phyloP scores from a whole-genome alignment of 2,113 vertebrate species.

The Sebastes schlegelii region DNA sequence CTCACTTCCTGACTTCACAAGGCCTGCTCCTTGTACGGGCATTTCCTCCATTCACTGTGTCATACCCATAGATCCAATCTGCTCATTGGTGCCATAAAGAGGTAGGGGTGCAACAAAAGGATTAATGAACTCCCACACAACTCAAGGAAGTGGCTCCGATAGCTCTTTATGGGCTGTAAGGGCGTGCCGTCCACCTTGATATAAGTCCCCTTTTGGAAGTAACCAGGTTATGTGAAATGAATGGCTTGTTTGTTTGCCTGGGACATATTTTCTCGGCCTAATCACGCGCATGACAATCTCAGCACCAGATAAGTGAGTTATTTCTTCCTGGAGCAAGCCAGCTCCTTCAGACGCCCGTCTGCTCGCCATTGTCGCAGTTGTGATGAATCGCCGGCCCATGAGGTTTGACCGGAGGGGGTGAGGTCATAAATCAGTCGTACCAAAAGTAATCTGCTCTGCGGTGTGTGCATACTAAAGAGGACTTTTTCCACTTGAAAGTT shows the following conservation, averaged over 20 bases:
- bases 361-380: slow-evolving; percentile 47
- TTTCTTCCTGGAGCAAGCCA: slow-evolving; percentile 55
- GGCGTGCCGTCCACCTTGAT: slow-evolving; percentile 48
- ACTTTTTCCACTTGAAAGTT: slow-evolving; percentile 38
- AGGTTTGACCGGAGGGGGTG: slow-evolving; percentile 46
- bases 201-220: slow-evolving; percentile 25
- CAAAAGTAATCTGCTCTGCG: slow-evolving; percentile 23
- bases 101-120: slow-evolving; percentile 22
- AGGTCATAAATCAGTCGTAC: slow-evolving; percentile 63
- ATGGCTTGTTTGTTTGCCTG: slow-evolving; percentile 61
- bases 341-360: slow-evolving; percentile 47
- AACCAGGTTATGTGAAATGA: slow-evolving; percentile 50
- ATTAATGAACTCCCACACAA: slow-evolving; percentile 55
- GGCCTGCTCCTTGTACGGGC: slow-evolving; percentile 61
- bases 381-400: slow-evolving; percentile 56
- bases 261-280: slow-evolving; percentile 55
- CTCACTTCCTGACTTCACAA: slow-evolving; percentile 51
- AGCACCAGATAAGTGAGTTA: slow-evolving; percentile 69
- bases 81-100: slow-evolving; percentile 48
- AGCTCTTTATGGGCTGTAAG: slow-evolving; percentile 24
- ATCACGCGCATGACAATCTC: slow-evolving; percentile 52
- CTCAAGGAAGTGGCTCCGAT: slow-evolving; percentile 54
- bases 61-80: slow-evolving; percentile 36
- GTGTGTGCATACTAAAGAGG: slow-evolving; percentile 19
- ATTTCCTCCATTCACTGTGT: slow-evolving; percentile 52